Percentiles rank a stretch among this genome's conserved stretches.
phyloP scores from a whole-genome alignment of 2,113 vertebrate genomes.

The Cynopterus brachyotis region DNA sequence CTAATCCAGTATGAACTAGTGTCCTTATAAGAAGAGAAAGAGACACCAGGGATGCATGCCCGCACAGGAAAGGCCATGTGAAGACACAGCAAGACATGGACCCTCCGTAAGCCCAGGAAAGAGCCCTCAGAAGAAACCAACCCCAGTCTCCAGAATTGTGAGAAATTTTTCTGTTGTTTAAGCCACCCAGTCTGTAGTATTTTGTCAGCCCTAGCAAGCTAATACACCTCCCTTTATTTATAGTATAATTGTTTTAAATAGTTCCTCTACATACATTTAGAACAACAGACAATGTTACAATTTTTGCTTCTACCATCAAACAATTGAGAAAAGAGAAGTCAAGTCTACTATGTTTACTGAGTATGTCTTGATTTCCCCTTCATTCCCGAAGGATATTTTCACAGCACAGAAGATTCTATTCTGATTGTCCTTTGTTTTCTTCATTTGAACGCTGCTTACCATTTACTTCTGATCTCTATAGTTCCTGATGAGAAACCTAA shows the following conservation, averaged over 20 bases:
- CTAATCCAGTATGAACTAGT: neutral
- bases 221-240: neutral
- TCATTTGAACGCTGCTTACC: neutral
- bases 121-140: neutral
- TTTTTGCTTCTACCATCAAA: neutral
- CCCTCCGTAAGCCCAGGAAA: too few species aligned
- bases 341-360: too few species aligned
- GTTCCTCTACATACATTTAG: neutral
- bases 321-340: neutral
- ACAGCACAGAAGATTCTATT: neutral
- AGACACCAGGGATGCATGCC: neutral
- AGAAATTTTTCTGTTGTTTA: neutral
- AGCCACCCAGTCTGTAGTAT: neutral
- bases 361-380: neutral
- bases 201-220: neutral
- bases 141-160: neutral
- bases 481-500: neutral
- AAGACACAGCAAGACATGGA: neutral
- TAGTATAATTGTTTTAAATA: neutral
- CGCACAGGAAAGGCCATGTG: neutral
- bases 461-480: neutral
- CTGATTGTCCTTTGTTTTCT: neutral
- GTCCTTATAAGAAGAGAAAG: neutral
- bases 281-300: neutral
- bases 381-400: neutral